Evolutionary conservation across 1,140 invertebrate species (phyloP), one percentile per base, ranked within the genome.

Genomic region (Heterodera schachtii): DNA sequence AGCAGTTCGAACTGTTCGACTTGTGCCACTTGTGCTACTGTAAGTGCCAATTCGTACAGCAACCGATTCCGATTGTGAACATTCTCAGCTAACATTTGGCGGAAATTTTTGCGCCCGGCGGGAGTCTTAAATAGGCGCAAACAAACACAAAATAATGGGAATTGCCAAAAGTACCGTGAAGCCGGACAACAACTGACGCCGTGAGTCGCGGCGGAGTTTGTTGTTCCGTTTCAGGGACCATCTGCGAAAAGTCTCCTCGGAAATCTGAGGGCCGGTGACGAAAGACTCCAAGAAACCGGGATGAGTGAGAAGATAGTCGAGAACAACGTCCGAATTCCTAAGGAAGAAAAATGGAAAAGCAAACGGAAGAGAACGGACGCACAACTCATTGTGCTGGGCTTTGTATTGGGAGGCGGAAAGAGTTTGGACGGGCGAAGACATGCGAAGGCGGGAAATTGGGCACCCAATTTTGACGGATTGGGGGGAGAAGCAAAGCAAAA

Each of bases 31-130:
- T 90, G 88, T 3, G 82, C 82, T 67, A 85, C 85, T 9, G 84
- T 87, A 13, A 83, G 46, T 9, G 82, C 87, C 69, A 90, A 64
- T 79, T 88, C 87, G 70, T 83, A 88, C 3, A 88, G 75, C 41
- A 88, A 75, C 21, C 85, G 66, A 64, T 83, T 82, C 67, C 83
- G 75, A 60, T 86, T 83, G 21, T 66, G 16, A 8, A 77, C 44
- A 21, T 73, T 67, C 4, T 80, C 77, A 31, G 77, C 80, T 47
- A 86, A 73, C 64, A 79, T 73, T 60, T 79, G 79, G 3, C 82
- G 84, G 9, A 73, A 81, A 41, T 86, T 73, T 9, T 43, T 73
- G 52, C 79, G 43, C 9, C 84, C 81, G 19, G 84, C 74, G 16
- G 82, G 81, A 3, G 79, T 81, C 84, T 85, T 47, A 57, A 85